These are phyloP conservation scores for Myotis lucifugus DNA, from an alignment of 2,113 vertebrate species.

Conservation along the genomic window DNA sequence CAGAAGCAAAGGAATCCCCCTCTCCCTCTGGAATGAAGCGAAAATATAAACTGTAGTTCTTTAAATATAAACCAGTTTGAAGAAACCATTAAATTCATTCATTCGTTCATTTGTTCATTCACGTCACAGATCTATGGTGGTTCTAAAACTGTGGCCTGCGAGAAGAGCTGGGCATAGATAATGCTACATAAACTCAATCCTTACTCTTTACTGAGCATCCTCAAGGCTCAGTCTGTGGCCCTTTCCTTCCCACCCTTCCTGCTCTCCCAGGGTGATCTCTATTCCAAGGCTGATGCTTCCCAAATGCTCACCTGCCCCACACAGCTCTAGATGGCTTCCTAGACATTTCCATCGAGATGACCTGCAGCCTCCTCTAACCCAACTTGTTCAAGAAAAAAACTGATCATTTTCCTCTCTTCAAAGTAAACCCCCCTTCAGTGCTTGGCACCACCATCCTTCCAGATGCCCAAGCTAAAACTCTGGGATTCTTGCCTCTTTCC, in stretches of 20 bases:
- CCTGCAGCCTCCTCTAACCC: not conserved
- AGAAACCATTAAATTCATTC: not conserved
- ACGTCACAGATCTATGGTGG: not conserved
- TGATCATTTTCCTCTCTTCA: not conserved
- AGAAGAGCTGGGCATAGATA: not conserved
- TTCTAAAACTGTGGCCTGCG: not conserved
- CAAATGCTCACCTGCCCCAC: not conserved
- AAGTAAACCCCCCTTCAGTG: not conserved
- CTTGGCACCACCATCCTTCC: not conserved
- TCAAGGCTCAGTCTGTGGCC: not conserved
- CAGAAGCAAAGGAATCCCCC: not conserved
- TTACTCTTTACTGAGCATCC: not conserved
- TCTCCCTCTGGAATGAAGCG: not conserved
- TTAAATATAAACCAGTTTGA: not conserved
- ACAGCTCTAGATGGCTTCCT: not conserved
- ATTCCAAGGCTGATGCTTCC: not conserved
- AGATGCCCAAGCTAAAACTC: not conserved
- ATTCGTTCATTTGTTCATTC: not conserved
- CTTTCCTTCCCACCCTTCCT: not conserved
- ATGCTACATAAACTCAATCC: not conserved
- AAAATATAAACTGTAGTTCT: not conserved
- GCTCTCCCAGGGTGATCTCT: not conserved
- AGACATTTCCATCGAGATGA: not conserved
- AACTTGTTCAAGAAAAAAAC: not conserved
- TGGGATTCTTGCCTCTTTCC: not conserved